Evolutionary conservation across 2,797 vertebrate genomes (phyloP).

Genomic region (Antrozous pallidus): DNA sequence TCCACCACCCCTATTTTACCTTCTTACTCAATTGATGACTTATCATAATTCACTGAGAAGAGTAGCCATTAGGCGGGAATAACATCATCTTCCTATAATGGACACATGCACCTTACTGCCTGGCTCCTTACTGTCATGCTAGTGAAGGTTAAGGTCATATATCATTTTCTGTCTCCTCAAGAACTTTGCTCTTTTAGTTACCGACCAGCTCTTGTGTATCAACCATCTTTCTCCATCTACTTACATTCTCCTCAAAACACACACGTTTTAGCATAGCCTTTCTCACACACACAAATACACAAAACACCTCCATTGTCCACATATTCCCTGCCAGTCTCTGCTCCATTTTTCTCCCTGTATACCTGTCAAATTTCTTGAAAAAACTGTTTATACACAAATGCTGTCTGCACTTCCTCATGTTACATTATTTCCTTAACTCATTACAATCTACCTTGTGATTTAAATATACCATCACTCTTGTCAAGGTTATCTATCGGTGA

Average conservation of each 20-base stretch:
- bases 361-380: background rate
- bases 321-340: background rate
- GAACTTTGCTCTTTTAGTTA: background rate
- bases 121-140: background rate
- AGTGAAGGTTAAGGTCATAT: background rate
- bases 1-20: background rate
- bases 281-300: background rate
- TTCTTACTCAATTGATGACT: background rate
- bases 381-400: background rate
- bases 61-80: background rate
- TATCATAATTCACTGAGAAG: background rate
- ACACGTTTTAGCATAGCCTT: background rate
- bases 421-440: background rate
- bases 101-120: background rate
- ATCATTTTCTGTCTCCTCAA: background rate
- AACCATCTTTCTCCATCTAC: background rate
- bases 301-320: background rate
- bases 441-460: background rate
- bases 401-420: background rate
- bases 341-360: background rate
- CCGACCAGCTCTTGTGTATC: background rate
- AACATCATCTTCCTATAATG: background rate
- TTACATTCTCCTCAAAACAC: background rate
- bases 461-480: background rate
- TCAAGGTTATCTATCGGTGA: background rate